These are phyloP conservation scores for Macroramphosus scolopax DNA, from an alignment of 2,797 vertebrate genomes.

Conservation along the genomic window DNA sequence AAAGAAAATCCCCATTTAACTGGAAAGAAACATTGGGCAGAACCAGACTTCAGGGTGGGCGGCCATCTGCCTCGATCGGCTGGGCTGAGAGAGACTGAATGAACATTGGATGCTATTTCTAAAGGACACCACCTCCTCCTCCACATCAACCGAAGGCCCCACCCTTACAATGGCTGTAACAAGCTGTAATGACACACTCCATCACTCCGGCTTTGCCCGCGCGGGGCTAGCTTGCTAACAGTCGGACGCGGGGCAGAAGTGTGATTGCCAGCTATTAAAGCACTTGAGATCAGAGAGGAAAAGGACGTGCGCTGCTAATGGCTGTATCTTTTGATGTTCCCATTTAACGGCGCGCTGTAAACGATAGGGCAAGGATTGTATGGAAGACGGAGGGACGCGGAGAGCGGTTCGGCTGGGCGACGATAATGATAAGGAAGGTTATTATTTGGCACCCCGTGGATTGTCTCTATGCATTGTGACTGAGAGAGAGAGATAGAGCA, in stretches of 20 bases:
- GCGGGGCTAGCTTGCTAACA: slow-evolving; percentile 48
- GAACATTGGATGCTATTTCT: too few species aligned
- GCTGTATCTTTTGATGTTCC: slow-evolving; percentile 72
- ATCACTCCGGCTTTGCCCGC: slow-evolving; percentile 41
- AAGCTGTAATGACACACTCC: slow-evolving; percentile 63
- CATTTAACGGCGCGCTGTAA: slow-evolving; percentile 69
- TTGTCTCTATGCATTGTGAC: slow-evolving; percentile 42
- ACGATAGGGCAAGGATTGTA: slow-evolving; percentile 69
- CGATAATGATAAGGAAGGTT: slow-evolving; percentile 69
- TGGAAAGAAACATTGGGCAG: too few species aligned
- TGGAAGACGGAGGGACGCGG: slow-evolving; percentile 56
- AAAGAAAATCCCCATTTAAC: too few species aligned
- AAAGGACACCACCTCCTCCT: too few species aligned
- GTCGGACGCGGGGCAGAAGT: slow-evolving; percentile 20
- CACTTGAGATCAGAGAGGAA: slow-evolving; percentile 64
- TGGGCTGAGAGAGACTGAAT: too few species aligned
- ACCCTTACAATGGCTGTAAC: slow-evolving; percentile 26
- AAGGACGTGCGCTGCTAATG: slow-evolving; percentile 63
- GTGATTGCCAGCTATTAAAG: slow-evolving; percentile 53
- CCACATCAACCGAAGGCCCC: slow-evolving; percentile 40
- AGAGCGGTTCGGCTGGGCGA: slow-evolving; percentile 54
- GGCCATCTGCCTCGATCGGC: too few species aligned
- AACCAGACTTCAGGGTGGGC: too few species aligned
- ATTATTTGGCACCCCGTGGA: slow-evolving; percentile 67
- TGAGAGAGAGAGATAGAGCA: slow-evolving; percentile 22